Evolutionary conservation across 2,888 invertebrate species (phyloP).

Genomic region (Ochropleura plecta): DNA sequence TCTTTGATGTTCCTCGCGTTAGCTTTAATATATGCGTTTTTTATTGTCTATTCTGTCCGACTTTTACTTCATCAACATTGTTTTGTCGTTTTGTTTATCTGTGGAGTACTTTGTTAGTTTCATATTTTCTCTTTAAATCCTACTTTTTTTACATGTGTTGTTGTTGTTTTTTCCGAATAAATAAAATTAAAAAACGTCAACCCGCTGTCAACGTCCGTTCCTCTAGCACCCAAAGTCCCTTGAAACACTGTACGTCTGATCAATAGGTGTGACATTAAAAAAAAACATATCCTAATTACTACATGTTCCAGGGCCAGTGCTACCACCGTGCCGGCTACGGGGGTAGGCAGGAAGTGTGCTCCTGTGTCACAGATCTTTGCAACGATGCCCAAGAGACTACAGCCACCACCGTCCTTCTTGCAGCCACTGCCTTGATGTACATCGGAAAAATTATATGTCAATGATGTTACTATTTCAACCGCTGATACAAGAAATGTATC

Average conservation of each 20-base stretch:
- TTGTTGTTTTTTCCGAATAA: too few relatives aligned
- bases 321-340: conserved; percentile 97
- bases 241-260: neutral
- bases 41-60: too few relatives aligned
- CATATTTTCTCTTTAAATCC: too few relatives aligned
- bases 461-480: conserved; percentile 25
- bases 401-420: conserved; percentile 90
- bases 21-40: too few relatives aligned
- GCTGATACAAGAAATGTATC: neutral
- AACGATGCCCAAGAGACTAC: conserved; percentile 92
- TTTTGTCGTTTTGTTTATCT: too few relatives aligned
- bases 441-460: conserved; percentile 56
- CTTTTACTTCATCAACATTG: too few relatives aligned
- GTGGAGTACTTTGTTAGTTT: too few relatives aligned
- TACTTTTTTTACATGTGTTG: too few relatives aligned
- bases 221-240: neutral
- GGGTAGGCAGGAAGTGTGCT: conserved; percentile 96
- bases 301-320: conserved; percentile 91
- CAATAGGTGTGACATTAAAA: neutral
- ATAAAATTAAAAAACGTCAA: neutral
- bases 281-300: neutral
- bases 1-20: too few relatives aligned
- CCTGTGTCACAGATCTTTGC: conserved; percentile 94
- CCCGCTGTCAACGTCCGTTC: neutral
- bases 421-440: conserved; percentile 59